A percentile compares a stretch with the other conserved stretches of the same genome.
Evolutionary conservation across 2,888 invertebrate species (phyloP).

Genomic region (Chymomyza fuscimana): DNA sequence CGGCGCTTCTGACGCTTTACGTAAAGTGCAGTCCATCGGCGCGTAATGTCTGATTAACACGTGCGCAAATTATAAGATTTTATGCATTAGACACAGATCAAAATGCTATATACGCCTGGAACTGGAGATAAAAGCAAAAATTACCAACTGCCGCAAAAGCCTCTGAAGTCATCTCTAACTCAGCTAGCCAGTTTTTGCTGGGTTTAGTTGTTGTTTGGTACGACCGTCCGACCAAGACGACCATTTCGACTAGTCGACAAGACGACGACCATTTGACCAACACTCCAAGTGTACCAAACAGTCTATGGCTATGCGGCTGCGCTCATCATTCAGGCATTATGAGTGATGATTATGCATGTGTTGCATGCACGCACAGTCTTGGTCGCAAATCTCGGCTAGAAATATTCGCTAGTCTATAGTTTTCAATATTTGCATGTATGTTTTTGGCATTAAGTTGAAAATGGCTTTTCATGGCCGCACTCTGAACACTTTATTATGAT

Average conservation of each 20-base stretch:
- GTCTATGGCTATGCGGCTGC: constrained; percentile 21
- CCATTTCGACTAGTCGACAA: not conserved
- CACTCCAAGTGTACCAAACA: not conserved
- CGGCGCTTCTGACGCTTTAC: not conserved
- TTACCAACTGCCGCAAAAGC: constrained; percentile 58
- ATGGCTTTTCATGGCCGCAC: not conserved
- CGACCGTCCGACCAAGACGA: too few relatives aligned
- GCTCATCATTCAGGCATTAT: constrained; percentile 59
- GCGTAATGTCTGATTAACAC: constrained; percentile 71
- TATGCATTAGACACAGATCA: constrained; percentile 72
- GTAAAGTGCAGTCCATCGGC: constrained; percentile 5
- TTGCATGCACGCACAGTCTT: constrained; percentile 45
- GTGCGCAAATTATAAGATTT: constrained; percentile 75
- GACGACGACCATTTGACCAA: not conserved
- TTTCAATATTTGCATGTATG: not conserved
- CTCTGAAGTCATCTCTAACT: constrained; percentile 13
- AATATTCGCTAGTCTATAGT: constrained; percentile 6
- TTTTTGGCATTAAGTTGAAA: not conserved
- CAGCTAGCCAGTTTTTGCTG: constrained; percentile 4
- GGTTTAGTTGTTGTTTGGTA: not conserved
- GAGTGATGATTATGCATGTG: constrained; percentile 66
- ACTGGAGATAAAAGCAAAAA: constrained; percentile 68
- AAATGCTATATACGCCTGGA: constrained; percentile 48
- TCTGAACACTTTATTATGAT: constrained; percentile 14
- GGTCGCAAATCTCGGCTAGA: constrained; percentile 14